Evolutionary conservation across 2,113 vertebrate genomes (phyloP).

Genomic region (Alosa alosa): DNA sequence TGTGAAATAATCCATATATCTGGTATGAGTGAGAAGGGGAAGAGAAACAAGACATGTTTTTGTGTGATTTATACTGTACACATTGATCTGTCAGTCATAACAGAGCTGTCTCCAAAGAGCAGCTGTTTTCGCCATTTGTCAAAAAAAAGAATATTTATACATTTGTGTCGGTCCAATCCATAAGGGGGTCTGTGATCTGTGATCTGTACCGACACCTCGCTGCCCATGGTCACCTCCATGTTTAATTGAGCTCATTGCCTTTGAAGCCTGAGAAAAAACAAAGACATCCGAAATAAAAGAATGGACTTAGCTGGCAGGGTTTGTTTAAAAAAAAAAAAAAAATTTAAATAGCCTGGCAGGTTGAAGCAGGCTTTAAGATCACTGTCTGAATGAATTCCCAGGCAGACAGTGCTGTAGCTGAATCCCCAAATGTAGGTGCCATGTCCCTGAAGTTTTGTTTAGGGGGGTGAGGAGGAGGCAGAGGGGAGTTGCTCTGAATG

Average conservation of each 20-base stretch:
- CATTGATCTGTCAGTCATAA: background rate
- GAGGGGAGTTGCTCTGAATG: slow-evolving; percentile 65
- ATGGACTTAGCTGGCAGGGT: background rate
- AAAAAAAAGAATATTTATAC: background rate
- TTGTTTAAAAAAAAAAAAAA: slow-evolving; percentile 66
- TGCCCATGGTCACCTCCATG: background rate
- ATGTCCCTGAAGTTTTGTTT: slow-evolving; percentile 77
- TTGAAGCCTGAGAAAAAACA: background rate
- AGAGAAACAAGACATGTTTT: background rate
- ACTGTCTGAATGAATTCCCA: slow-evolving; percentile 87
- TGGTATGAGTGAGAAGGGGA: background rate
- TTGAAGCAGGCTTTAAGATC: slow-evolving; percentile 97
- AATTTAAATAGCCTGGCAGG: slow-evolving; percentile 92
- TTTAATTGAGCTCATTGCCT: background rate
- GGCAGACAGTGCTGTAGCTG: slow-evolving; percentile 94
- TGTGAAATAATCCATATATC: background rate
- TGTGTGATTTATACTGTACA: background rate
- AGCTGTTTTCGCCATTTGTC: background rate
- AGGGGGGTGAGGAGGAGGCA: background rate
- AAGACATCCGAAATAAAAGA: background rate
- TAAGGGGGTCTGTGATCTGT: background rate
- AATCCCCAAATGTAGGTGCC: slow-evolving; percentile 88
- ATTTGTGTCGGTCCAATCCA: background rate
- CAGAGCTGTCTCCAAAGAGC: background rate
- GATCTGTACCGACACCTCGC: background rate